A percentile compares a stretch with the other conserved stretches of the same genome.
Conservation (phyloP, 2,888 invertebrate species). For the Pheosia tremula region DNA sequence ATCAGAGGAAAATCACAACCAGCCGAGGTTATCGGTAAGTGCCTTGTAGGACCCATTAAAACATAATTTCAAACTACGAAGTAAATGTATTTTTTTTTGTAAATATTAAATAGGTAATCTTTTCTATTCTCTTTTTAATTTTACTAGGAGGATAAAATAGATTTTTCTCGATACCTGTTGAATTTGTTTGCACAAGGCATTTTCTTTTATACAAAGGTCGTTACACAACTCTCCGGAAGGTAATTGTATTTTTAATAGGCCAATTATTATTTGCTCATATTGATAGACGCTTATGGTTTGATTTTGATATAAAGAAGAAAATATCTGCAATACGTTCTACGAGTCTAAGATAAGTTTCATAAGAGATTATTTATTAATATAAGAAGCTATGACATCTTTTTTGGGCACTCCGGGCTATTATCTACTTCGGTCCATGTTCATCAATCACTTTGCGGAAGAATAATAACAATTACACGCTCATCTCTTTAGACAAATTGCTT, state of each 20-base stretch:
- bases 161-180: background rate
- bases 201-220: background rate
- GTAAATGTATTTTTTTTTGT: no score
- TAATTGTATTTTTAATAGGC: background rate
- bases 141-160: background rate
- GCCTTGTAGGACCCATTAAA: constrained; percentile 1
- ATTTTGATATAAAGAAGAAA: no score
- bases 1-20: background rate
- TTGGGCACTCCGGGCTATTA: background rate
- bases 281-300: no score
- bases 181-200: background rate
- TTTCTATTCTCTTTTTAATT: no score
- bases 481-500: constrained; percentile 3
- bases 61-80: background rate
- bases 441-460: background rate
- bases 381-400: background rate
- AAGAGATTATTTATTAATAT: background rate
- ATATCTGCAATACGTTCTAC: no score
- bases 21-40: constrained; percentile 3
- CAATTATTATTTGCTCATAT: background rate
- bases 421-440: background rate
- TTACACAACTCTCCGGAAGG: background rate
- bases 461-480: background rate
- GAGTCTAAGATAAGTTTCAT: no score
- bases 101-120: no score